A percentile compares a stretch with the other conserved stretches of the same genome.
These are phyloP conservation scores for Melanerpes aurifrons DNA, from an alignment of 2,113 vertebrate genomes.

Conservation along the genomic window DNA sequence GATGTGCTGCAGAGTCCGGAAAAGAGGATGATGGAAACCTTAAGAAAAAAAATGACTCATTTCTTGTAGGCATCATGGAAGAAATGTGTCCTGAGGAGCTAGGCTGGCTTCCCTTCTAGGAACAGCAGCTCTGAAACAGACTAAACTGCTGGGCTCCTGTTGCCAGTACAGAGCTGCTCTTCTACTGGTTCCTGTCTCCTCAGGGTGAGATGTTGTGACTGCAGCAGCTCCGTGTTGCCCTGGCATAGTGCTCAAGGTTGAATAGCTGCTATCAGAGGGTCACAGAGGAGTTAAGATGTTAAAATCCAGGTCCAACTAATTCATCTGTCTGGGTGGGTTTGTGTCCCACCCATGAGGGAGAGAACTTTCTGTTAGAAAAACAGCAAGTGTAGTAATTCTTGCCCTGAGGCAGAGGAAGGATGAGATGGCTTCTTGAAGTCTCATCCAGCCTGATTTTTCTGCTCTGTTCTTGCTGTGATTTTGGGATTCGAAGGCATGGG, in stretches of 20 bases:
- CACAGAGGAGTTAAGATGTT: neutral
- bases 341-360: neutral
- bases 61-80: slow-evolving; percentile 41
- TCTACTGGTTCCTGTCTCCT: accelerated
- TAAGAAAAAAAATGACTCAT: slow-evolving; percentile 42
- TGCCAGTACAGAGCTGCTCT: no score
- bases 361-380: neutral
- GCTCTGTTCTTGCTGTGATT: neutral
- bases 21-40: slow-evolving; percentile 10
- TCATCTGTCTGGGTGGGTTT: slow-evolving; percentile 32
- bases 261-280: neutral
- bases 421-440: neutral
- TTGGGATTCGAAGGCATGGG: neutral
- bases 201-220: accelerated
- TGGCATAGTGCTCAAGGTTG: neutral
- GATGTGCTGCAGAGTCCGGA: neutral
- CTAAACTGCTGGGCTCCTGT: neutral
- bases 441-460: slow-evolving; percentile 20
- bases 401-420: slow-evolving; percentile 12
- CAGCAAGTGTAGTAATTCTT: slow-evolving; percentile 5
- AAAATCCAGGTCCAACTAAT: neutral
- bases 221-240: neutral
- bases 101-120: neutral
- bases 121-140: neutral
- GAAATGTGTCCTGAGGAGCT: neutral